phyloP scores from a whole-genome alignment of 2,888 invertebrate species.

The Chaitophorus viminalis region DNA sequence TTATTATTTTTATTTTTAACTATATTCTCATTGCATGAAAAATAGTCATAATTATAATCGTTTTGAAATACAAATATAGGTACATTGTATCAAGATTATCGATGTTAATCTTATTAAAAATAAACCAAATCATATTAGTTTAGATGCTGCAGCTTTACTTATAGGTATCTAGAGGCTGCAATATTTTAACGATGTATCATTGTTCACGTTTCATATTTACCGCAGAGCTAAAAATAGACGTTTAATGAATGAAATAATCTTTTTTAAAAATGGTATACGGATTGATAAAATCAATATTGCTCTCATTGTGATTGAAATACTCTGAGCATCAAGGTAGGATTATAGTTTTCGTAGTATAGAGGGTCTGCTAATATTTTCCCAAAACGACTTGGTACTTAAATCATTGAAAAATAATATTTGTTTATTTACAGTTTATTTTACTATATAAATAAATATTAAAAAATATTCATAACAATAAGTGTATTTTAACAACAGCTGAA shows the following conservation, averaged over 20 bases:
- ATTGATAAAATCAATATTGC: slow-evolving; percentile 9
- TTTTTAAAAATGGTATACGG: background rate
- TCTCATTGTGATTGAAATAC: background rate
- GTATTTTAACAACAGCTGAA: too few relatives aligned
- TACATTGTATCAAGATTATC: background rate
- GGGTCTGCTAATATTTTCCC: background rate
- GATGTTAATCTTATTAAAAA: background rate
- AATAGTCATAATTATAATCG: background rate
- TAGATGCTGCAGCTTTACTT: background rate
- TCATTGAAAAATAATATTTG: background rate
- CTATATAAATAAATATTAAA: background rate
- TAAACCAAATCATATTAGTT: background rate
- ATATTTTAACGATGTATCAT: background rate
- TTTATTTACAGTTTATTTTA: background rate
- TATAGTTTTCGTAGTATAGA: background rate
- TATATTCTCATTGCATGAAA: background rate
- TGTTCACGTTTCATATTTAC: background rate
- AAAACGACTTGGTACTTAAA: background rate
- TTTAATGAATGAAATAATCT: slow-evolving; percentile 14
- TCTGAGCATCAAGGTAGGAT: background rate
- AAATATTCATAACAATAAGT: too few relatives aligned
- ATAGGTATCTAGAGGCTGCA: background rate
- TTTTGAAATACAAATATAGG: background rate
- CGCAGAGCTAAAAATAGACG: background rate
- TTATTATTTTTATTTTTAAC: background rate